Base-by-base conservation (phyloP, 2,888 invertebrate genomes). In the Margaritifera margaritifera region DNA sequence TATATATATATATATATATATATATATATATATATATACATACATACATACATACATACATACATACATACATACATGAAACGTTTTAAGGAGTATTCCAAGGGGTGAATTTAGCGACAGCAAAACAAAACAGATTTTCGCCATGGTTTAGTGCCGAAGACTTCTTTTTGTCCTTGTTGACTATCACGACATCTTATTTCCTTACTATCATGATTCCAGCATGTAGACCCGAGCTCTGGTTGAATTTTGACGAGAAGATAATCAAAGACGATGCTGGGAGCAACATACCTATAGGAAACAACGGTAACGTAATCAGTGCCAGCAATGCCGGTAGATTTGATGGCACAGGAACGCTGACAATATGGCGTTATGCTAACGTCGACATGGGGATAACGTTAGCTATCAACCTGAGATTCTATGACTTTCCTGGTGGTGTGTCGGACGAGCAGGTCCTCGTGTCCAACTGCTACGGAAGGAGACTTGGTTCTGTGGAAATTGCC, bases 291-390 rank as follows among this genome's bases (percentile, higher is more conserved):
- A 68, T 79, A 22, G 79, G 77, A 19, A 79, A 77, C 66, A 79
- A 79, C 60, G 76, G 77, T 27, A 75, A 77, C 66, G 79, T 79
- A 15, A 71, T 69, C 8, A 77, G 72, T 62, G 77, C 77, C 25
- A 77, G 75, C 42, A 79, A 79, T 62, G 79, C 79, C 4, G 79
- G 79, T 11, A 64, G 77, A 58, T 79, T 79, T 71, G 75, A 79
- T 64, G 79, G 79, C 6, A 76, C 74, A 5, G 79, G 79, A 50
- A 74, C 71, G 4, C 64, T 79, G 54, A 79, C 79, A 19, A 71
- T 79, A 8, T 77, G 77, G 79, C 73, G 74, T 64, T 79, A 79
- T 56, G 71, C 76, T 59, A 77, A 77, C 66, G 72, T 76, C 50
- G 77, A 77, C 57, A 65, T 79, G 22, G 75, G 77, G 18, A 72